Evolutionary conservation across 2,888 invertebrate species (phyloP).

Genomic region (Sylvicola cinctus): DNA sequence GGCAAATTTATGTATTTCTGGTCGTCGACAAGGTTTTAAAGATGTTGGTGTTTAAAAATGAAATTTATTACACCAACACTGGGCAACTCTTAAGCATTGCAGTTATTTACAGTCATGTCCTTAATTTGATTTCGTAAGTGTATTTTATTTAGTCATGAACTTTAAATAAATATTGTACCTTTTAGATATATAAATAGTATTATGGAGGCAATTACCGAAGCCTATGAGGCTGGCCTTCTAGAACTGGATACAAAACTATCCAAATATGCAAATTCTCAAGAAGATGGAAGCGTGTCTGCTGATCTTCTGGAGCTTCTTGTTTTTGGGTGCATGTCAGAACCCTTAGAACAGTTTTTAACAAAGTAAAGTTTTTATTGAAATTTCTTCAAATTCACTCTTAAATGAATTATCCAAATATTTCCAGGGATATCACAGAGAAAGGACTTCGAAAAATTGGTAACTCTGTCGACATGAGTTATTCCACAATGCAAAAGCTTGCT

Average conservation of each 20-base stretch:
- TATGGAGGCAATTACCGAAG: constrained; percentile 63
- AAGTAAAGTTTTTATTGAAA: constrained; percentile 13
- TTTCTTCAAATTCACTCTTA: not conserved
- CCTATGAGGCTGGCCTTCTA: constrained; percentile 83
- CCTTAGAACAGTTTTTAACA: constrained; percentile 23
- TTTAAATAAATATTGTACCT: constrained; percentile 14
- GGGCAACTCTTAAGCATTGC: constrained; percentile 32
- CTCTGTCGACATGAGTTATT: constrained; percentile 85
- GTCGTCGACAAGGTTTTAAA: constrained; percentile 42
- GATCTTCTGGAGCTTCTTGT: constrained; percentile 79
- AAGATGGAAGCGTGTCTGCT: constrained; percentile 66
- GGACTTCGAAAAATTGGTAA: constrained; percentile 83
- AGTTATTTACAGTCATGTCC: constrained; percentile 50
- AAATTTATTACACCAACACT: constrained; percentile 18
- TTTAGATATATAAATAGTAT: constrained; percentile 42
- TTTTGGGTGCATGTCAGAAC: constrained; percentile 39
- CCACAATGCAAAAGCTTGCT: constrained; percentile 80
- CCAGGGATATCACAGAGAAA: constrained; percentile 72
- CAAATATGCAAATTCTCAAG: constrained; percentile 62
- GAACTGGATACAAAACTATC: constrained; percentile 89
- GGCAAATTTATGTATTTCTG: constrained; percentile 41
- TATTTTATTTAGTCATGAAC: not conserved
- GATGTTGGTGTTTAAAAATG: constrained; percentile 24
- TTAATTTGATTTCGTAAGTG: constrained; percentile 36
- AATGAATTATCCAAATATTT: constrained; percentile 18